Percentiles rank a stretch among this genome's conserved stretches.
These are phyloP conservation scores for Potamarius usumacintae DNA, from an alignment of 2,113 vertebrate species.

Conservation along the genomic window DNA sequence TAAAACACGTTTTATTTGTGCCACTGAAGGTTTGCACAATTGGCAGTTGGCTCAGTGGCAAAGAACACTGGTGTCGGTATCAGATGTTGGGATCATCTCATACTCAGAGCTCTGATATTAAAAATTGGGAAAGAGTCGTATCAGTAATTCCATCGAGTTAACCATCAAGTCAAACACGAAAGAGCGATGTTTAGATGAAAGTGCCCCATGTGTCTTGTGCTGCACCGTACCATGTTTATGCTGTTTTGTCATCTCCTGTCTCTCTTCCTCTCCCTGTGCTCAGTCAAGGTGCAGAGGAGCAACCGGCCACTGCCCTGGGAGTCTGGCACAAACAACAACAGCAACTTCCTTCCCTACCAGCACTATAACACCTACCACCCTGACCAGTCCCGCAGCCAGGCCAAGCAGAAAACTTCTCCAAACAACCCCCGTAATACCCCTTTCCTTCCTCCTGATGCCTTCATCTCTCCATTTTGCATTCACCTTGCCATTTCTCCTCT, in stretches of 20 bases:
- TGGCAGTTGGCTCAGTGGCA: neutral
- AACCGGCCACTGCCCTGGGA: constrained; percentile 85
- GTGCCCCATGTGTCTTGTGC: constrained; percentile 67
- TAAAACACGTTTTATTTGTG: neutral
- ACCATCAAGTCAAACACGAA: neutral
- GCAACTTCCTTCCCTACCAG: constrained; percentile 80
- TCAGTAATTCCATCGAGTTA: neutral
- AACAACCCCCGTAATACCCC: constrained; percentile 82
- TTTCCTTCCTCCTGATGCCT: constrained; percentile 51
- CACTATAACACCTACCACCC: constrained; percentile 89
- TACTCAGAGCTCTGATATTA: neutral
- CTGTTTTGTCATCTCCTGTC: constrained; percentile 68
- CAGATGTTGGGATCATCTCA: neutral
- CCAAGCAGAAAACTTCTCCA: constrained; percentile 76
- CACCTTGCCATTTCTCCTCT: neutral
- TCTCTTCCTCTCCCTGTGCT: constrained; percentile 73
- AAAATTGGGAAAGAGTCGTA: neutral
- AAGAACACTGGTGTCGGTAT: too few relatives aligned
- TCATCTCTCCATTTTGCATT: constrained; percentile 10
- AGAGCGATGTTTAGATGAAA: neutral
- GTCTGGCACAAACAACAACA: constrained; percentile 80
- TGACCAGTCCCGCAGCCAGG: constrained; percentile 78
- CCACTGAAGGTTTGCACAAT: neutral
- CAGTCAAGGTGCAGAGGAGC: constrained; percentile 96
- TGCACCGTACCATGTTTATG: constrained; percentile 20